Evolutionary conservation across 2,888 invertebrate species (phyloP), one percentile per base, ranked within the genome.

Genomic region (Cinara cedri): DNA sequence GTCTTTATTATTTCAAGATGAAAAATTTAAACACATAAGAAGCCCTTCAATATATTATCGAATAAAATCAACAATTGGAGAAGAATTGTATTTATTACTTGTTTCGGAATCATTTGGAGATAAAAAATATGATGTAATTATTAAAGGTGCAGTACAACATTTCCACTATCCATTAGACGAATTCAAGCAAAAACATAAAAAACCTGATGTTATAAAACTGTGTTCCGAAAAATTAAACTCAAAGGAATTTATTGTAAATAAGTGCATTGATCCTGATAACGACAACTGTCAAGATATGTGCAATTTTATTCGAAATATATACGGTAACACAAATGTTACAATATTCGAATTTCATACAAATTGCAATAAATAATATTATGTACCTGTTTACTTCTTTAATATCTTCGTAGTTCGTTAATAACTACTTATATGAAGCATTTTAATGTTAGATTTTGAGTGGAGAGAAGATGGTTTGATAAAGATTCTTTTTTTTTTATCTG

Each of bases 221-320:
- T 71, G 70, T 55, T 55, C 10, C 1, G 14, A 16, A 6, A 19
- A 16, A 42, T 21, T 71, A 10, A 1, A 16, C 2, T 57, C 71
- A 10, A 0, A 6, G 6, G 11, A 16, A 16, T 57, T 57, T 14
- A 11, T 10, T 2, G 16, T 44, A 42, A 57, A n/a, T 55, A 55
- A 24, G 3, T 71, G 71, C 24, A 3, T 24, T 34, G 44, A 55
- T 0, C 16, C 55, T n/a, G 55, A 71, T 24, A 44, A 11, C n/a
- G 4, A 44, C 11, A 3, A 57, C 2, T 71, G 71, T 44, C 71
- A 71, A 71, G 44, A 71, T 57, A 71, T 71, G 71, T 71, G 71
- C 24, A 1, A 44, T 1, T 44, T 71, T 3, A 71, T 71, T 3
- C 24, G 16, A 44, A 71, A 57, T 6, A 11, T 44, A 57, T 71